A percentile compares a stretch with the other conserved stretches of the same genome.
These are phyloP conservation scores for Acropternis orthonyx DNA, from an alignment of 2,797 vertebrate genomes.

Conservation along the genomic window DNA sequence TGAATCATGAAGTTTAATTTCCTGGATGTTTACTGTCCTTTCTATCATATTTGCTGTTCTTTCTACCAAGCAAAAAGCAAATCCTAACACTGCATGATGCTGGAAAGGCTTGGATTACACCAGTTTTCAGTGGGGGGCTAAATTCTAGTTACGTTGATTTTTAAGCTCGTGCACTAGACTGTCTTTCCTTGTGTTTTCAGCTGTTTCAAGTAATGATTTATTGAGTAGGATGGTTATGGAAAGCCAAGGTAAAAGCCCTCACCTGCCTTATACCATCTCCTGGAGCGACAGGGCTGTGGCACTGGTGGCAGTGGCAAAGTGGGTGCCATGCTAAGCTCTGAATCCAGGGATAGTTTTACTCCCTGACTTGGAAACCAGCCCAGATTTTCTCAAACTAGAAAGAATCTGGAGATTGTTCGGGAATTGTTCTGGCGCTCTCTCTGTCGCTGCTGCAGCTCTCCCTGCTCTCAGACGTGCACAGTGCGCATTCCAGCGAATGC, in stretches of 20 bases:
- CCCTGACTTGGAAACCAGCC: not conserved
- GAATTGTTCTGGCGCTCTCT: not conserved
- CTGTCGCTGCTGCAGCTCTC: not conserved
- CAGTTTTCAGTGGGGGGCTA: not conserved
- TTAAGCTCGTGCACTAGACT: not conserved
- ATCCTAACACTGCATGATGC: not conserved
- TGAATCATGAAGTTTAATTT: not conserved
- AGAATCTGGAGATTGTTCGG: not conserved
- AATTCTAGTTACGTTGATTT: accelerated
- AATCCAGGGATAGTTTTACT: not conserved
- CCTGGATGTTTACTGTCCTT: not conserved
- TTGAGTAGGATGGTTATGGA: not conserved
- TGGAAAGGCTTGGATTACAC: not conserved
- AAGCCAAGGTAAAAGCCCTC: not conserved
- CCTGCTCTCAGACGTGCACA: not conserved
- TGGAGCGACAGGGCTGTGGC: not conserved
- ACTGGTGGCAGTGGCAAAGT: not conserved
- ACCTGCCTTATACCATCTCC: not conserved
- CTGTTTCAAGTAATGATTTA: not conserved
- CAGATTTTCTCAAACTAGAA: not conserved
- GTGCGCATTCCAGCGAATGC: not conserved
- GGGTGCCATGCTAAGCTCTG: accelerated
- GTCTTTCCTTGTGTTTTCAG: not conserved
- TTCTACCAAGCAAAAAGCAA: not conserved
- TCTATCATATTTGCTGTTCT: not conserved